Evolutionary conservation across 1,140 invertebrate species (phyloP), one percentile per base, ranked within the genome.

Genomic region (Drosophila leontia): DNA sequence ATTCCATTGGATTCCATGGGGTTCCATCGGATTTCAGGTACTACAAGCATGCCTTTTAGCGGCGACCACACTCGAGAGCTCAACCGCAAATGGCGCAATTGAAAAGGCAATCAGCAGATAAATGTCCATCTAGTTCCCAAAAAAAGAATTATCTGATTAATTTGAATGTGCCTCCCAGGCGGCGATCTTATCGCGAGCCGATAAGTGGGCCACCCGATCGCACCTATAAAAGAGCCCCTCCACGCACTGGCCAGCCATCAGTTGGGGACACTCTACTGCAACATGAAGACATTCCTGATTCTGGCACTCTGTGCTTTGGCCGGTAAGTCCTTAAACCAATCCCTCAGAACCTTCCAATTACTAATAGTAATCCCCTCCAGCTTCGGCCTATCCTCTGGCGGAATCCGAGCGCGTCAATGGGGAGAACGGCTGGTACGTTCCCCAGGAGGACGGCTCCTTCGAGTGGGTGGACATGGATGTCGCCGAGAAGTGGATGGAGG

Each of bases 401-500:
- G 84, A 91, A 39, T 61, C 78, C 2, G 87, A 88, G 19, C 91
- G 91, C 37, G 62, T 75, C 39, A 78, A 84, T 55, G 91, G 88
- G 7, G 91, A 92, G 67, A 91, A 92, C 32, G 91, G 91, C 45
- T 92, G 91, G 91, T 91, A 87, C 71, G 42, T 92, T n/a, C 91
- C 91, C 17, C 71, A 91, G 39, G 7, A 17, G 26, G 91, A 92
- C 58, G 88, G 82, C 9, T 63, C 74, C 55, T 91, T 81, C 29
- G 68, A 76, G 26, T 92, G 91, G 91, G 57, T 92, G 2, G 82
- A 86, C 53, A 82, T 80, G 69, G 87, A 92, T 1, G 85, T 68
- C 0, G 91, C 84, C 35, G 82, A 92, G 45, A 39, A 80, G 2
- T 72, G 68, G 68, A 58, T 91, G 34, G 74, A 79, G 0, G 34